A percentile compares a stretch with the other conserved stretches of the same genome.
Conservation (phyloP, 2,113 vertebrate species). For the Eulemur macaco region DNA sequence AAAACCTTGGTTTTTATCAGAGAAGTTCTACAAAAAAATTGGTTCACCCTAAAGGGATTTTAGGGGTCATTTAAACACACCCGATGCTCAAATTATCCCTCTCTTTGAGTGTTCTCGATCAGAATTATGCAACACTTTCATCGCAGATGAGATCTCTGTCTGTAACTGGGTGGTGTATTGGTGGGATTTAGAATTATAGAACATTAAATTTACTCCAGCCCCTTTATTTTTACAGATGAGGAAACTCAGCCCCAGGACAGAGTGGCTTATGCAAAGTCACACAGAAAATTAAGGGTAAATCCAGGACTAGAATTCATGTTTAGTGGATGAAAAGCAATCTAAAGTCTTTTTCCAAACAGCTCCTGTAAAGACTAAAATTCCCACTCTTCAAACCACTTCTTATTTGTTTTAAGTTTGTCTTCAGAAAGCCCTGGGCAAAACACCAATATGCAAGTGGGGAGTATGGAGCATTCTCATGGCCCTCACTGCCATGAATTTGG, state of each 20-base stretch:
- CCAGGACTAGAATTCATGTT: neutral
- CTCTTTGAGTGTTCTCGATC: neutral
- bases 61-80: neutral
- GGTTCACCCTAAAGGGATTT: neutral
- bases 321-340: neutral
- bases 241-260: neutral
- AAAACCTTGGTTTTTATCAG: neutral
- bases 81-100: neutral
- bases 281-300: neutral
- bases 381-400: neutral
- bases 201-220: neutral
- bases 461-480: neutral
- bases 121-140: neutral
- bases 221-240: neutral
- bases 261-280: neutral
- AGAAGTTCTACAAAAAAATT: neutral
- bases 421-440: neutral
- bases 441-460: neutral
- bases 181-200: neutral
- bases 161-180: neutral
- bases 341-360: neutral
- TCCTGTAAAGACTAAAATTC: neutral
- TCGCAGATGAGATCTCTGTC: neutral
- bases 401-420: neutral
- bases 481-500: neutral